Conservation (phyloP, 2,113 vertebrate genomes). For the Colius striatus region DNA sequence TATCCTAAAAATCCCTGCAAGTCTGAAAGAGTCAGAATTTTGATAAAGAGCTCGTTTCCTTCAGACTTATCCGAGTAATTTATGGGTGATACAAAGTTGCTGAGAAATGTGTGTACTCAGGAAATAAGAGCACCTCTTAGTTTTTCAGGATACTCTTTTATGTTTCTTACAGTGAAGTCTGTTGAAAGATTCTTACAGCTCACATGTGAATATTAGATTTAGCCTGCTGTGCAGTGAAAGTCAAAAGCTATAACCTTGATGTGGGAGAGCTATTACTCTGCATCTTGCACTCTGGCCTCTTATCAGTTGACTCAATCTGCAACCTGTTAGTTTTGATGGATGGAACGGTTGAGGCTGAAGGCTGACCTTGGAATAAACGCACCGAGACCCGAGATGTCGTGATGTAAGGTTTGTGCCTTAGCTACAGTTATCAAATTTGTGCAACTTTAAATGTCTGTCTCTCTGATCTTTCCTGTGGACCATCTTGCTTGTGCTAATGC, state of each 20-base stretch:
- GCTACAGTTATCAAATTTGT: neutral
- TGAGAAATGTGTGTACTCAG: neutral
- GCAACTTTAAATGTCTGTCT: neutral
- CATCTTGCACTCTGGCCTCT: conserved; percentile 8
- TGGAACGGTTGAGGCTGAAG: neutral
- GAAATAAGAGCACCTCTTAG: neutral
- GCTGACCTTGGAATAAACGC: neutral
- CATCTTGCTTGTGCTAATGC: neutral
- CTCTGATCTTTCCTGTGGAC: neutral
- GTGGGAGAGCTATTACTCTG: neutral
- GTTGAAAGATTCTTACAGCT: neutral
- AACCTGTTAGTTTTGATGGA: conserved; percentile 26
- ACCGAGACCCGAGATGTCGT: neutral
- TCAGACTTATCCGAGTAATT: neutral
- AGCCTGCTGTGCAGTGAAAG: neutral
- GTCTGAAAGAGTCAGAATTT: neutral
- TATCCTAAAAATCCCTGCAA: neutral
- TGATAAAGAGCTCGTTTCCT: neutral
- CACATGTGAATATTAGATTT: neutral
- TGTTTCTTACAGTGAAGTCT: neutral
- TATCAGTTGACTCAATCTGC: neutral
- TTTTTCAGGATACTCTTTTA: neutral
- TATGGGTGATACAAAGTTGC: neutral
- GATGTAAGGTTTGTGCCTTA: neutral
- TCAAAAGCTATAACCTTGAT: conserved; percentile 13